Conservation (phyloP, 2,888 invertebrate species). For the Lypha dubia region DNA sequence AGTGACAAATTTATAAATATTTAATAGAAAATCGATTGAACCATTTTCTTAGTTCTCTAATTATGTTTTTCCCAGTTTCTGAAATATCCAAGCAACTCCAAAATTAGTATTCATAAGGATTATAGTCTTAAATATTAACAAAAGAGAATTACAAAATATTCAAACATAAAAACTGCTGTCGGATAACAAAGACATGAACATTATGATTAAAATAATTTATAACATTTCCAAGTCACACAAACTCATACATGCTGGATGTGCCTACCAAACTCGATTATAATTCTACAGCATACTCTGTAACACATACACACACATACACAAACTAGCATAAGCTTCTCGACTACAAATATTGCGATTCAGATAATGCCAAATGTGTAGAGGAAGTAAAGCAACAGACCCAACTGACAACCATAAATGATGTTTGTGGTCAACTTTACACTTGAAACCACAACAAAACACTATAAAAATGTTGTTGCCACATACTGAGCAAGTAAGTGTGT, state of each 20-base stretch:
- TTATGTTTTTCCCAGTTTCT: not conserved
- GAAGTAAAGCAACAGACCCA: constrained; percentile 57
- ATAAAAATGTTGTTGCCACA: constrained; percentile 64
- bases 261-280: too few relatives aligned
- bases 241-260: too few relatives aligned
- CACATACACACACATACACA: constrained; percentile 4
- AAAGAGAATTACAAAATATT: constrained; percentile 54
- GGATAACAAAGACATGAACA: constrained; percentile 65
- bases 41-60: not conserved
- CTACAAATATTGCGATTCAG: constrained; percentile 10
- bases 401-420: constrained; percentile 79
- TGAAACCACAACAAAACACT: constrained; percentile 64
- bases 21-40: constrained; percentile 10
- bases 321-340: not conserved
- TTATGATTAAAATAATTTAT: constrained; percentile 65
- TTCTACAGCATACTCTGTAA: not conserved
- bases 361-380: constrained; percentile 29
- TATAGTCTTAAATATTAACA: constrained; percentile 46
- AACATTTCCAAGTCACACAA: constrained; percentile 13
- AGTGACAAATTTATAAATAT: not conserved
- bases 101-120: constrained; percentile 55
- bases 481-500: constrained; percentile 44
- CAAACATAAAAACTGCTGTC: constrained; percentile 45
- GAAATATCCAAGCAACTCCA: constrained; percentile 5
- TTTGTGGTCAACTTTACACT: constrained; percentile 81